Conservation (phyloP, 2,113 vertebrate species). For the Apistogramma diplotaenia region DNA sequence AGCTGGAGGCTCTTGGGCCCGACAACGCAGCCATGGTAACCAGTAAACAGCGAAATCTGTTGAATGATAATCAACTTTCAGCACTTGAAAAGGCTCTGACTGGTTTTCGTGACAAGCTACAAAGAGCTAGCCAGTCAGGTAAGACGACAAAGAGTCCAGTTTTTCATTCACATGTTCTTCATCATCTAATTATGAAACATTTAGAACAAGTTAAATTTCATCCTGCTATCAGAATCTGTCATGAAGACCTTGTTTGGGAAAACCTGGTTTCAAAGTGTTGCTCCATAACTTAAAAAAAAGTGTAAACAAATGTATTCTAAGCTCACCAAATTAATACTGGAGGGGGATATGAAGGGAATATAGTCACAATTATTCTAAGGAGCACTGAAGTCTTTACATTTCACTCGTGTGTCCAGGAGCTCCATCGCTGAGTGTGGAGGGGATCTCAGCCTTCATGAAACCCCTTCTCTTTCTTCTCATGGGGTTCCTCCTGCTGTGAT, state of each 20-base stretch:
- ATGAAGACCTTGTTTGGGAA: background rate
- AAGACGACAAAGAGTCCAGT: background rate
- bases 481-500: conserved; percentile 61
- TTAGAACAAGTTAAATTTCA: background rate
- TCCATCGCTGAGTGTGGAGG: conserved; percentile 40
- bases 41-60: conserved; percentile 21
- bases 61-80: conserved; percentile 18
- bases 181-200: background rate
- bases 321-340: too few species aligned
- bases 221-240: background rate
- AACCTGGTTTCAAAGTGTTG: background rate
- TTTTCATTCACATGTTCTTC: background rate
- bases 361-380: background rate
- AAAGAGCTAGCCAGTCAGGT: conserved; percentile 23
- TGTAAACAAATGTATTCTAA: too few species aligned
- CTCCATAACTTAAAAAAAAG: too few species aligned
- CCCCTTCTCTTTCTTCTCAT: conserved; percentile 56
- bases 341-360: too few species aligned
- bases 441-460: conserved; percentile 47
- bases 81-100: conserved; percentile 32
- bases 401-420: conserved; percentile 50
- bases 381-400: background rate
- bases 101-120: background rate
- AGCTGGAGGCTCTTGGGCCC: conserved; percentile 68
- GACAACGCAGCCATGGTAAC: conserved; percentile 69